A percentile compares a stretch with the other conserved stretches of the same genome.
Conservation (phyloP, 1,140 invertebrate genomes). For the Riptortus pedestris region DNA sequence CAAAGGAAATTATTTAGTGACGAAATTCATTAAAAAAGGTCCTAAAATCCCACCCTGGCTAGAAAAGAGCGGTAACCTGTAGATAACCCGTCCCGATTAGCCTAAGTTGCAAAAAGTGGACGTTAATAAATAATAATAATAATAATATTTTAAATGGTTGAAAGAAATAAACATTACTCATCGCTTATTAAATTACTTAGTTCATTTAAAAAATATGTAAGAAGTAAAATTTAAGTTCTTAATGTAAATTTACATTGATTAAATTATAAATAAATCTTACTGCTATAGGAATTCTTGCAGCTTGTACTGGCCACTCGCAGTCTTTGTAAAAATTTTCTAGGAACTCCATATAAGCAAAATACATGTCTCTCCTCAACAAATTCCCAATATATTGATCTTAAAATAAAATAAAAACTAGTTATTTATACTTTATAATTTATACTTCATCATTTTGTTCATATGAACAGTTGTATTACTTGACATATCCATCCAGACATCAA, state of each 20-base stretch:
- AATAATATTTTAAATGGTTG: too few relatives aligned
- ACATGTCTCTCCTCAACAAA: slow-evolving; percentile 31
- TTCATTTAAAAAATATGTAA: too few relatives aligned
- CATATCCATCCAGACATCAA: slow-evolving; percentile 59
- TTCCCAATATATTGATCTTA: slow-evolving; percentile 35
- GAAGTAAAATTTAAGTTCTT: too few relatives aligned
- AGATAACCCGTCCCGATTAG: too few relatives aligned
- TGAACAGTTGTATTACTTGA: slow-evolving; percentile 43
- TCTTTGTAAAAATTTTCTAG: slow-evolving; percentile 31
- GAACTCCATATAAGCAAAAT: slow-evolving; percentile 31
- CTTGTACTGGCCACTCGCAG: slow-evolving; percentile 31
- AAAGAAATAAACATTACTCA: too few relatives aligned
- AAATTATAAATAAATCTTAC: slow-evolving; percentile 24
- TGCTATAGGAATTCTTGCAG: slow-evolving; percentile 33
- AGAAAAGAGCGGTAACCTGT: too few relatives aligned
- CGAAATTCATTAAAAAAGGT: too few relatives aligned
- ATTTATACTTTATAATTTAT: neutral
- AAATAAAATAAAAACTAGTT: slow-evolving; percentile 26
- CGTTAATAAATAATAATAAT: too few relatives aligned
- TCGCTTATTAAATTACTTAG: too few relatives aligned
- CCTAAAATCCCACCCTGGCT: too few relatives aligned
- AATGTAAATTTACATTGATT: neutral
- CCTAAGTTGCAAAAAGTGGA: too few relatives aligned
- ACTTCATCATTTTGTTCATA: neutral
- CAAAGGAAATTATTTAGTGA: too few relatives aligned